These are phyloP conservation scores for Chaetodon auriga DNA, from an alignment of 2,113 vertebrate species.

Conservation along the genomic window DNA sequence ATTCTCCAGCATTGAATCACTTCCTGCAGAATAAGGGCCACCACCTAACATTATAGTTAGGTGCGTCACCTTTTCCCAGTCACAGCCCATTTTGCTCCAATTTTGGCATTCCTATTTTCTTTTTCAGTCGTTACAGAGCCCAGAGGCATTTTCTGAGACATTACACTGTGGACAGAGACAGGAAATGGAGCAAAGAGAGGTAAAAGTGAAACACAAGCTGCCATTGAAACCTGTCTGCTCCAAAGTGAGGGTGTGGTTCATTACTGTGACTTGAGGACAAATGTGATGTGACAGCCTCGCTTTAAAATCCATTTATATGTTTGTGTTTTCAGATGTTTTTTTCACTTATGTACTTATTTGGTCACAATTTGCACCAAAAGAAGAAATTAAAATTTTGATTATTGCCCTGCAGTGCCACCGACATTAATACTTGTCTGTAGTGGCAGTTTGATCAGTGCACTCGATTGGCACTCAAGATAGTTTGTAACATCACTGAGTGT, in stretches of 20 bases:
- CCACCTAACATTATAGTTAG: constrained; percentile 60
- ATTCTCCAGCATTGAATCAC: constrained; percentile 60
- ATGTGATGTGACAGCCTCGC: neutral
- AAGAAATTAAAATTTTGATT: too few relatives aligned
- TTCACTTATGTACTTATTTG: neutral
- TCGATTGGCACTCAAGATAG: too few relatives aligned
- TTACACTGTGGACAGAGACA: constrained; percentile 29
- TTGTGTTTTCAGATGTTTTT: neutral
- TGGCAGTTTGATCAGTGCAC: too few relatives aligned
- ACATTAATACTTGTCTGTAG: too few relatives aligned
- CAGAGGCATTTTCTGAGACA: constrained; percentile 30
- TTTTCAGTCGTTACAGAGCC: neutral
- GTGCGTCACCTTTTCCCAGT: constrained; percentile 69
- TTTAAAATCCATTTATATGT: neutral
- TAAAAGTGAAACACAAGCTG: constrained; percentile 41
- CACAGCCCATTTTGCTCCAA: constrained; percentile 35
- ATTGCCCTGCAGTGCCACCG: too few relatives aligned
- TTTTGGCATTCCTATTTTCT: constrained; percentile 37
- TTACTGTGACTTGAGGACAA: constrained; percentile 17
- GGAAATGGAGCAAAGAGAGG: constrained; percentile 46
- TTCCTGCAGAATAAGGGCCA: constrained; percentile 54
- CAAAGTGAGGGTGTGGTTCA: constrained; percentile 43
- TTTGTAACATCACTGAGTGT: too few relatives aligned
- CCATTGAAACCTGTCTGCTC: constrained; percentile 25
- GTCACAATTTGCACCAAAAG: neutral